Base-by-base conservation (phyloP, 2,888 invertebrate species). In the Harpalus rubripes region DNA sequence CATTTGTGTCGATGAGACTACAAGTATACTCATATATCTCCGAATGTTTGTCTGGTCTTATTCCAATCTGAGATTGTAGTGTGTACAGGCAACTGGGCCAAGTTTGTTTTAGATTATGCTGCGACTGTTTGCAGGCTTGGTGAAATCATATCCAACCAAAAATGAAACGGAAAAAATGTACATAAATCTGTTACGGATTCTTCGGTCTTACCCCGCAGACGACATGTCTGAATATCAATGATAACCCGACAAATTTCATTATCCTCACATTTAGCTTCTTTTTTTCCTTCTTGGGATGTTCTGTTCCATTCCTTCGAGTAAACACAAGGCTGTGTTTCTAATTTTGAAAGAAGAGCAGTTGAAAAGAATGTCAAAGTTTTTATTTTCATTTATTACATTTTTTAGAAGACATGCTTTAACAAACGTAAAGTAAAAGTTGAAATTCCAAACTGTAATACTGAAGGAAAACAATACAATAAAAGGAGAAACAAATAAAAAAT, bases 61-160 rank as follows among this genome's bases (percentile, higher is more conserved):
- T 81, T 74, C 74, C 83, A 74, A 83, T 83, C 74, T 74, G 32
- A 74, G 74, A 68, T 65, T 78, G 52, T 72, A 72, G 39, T 74
- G 83, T 61, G 83, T 52, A 41, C 63, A 10, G 8, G 61, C 59
- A 83, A 83, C 83, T 83, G 83, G 83, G 83, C 83, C 83, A 83
- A 83, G 83, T 83, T 83, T 83, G 83, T 83, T 83, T 83, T 83
- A 83, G 74, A 83, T 83, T 83, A 83, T 83, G 58, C 58, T 39
- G 32, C 32, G 74, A 81, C 80, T 83, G 83, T 74, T 83, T 83
- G 61, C 74, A 59, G 74, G 74, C 59, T 22, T 74, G 74, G 32
- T 59, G 59, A 83, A 83, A 74, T 83, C 74, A 74, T 82, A 72
- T 63, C 26, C 52, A 52, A 56, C 52, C 56, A 61, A 82, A 65